A percentile compares a stretch with the other conserved stretches of the same genome.
phyloP scores from a whole-genome alignment of 1,140 invertebrate species.

The Hypothenemus hampei region DNA sequence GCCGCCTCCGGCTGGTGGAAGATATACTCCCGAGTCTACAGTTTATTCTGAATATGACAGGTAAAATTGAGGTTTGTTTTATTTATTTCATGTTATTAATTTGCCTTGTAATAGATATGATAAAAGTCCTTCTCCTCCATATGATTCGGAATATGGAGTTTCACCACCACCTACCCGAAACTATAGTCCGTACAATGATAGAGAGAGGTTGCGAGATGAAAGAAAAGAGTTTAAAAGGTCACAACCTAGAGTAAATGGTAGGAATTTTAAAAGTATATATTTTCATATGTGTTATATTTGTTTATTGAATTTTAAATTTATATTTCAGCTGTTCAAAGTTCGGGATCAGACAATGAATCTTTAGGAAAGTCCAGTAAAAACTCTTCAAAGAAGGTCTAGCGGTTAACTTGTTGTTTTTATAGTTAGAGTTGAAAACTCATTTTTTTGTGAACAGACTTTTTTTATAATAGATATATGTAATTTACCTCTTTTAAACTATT shows the following conservation, averaged over 20 bases:
- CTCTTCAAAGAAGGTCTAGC: constrained; percentile 41
- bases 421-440: no score
- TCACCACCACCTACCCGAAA: constrained; percentile 32
- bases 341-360: constrained; percentile 42
- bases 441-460: no score
- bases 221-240: constrained; percentile 35
- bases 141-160: constrained; percentile 41
- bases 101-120: constrained; percentile 28
- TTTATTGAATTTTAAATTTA: neutral
- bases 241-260: constrained; percentile 28
- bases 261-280: constrained; percentile 34
- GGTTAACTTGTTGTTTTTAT: constrained; percentile 31
- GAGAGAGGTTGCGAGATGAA: constrained; percentile 31
- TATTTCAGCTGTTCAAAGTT: constrained; percentile 32
- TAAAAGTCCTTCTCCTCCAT: constrained; percentile 40
- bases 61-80: constrained; percentile 1
- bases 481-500: no score
- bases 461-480: no score
- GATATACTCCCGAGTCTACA: constrained; percentile 40
- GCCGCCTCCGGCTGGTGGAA: constrained; percentile 47
- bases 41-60: constrained; percentile 42
- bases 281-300: neutral
- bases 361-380: constrained; percentile 39
- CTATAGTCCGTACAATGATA: constrained; percentile 38
- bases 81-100: neutral